These are phyloP conservation scores for Vanessa cardui DNA, from an alignment of 2,888 invertebrate species.

Conservation along the genomic window DNA sequence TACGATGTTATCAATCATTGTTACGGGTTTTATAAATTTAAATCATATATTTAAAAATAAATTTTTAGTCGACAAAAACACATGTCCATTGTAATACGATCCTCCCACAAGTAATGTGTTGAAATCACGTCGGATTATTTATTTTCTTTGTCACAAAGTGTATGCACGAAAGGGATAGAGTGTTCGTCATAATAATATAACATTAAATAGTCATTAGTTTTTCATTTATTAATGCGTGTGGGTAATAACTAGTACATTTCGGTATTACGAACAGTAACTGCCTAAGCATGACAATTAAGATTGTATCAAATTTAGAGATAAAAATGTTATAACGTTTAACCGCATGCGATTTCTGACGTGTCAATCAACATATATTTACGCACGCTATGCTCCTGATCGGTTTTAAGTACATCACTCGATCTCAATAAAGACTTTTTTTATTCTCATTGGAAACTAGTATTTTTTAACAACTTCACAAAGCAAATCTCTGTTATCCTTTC, in stretches of 20 bases:
- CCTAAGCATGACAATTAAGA: not conserved
- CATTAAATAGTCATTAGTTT: constrained; percentile 27
- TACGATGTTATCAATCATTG: not conserved
- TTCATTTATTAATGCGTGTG: constrained; percentile 9
- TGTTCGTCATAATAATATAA: constrained; percentile 2
- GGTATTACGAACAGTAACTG: not conserved
- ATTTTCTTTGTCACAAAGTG: not conserved
- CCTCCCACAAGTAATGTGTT: not conserved
- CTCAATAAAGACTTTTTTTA: no score
- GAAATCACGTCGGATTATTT: not conserved
- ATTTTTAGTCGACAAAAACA: not conserved
- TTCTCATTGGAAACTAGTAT: no score
- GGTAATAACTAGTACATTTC: constrained; percentile 1
- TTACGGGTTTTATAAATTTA: not conserved
- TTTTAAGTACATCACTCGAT: no score
- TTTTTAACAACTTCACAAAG: no score
- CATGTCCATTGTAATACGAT: not conserved
- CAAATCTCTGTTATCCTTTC: no score
- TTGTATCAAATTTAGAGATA: not conserved
- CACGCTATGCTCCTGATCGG: no score
- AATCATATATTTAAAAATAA: not conserved
- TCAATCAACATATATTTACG: no score
- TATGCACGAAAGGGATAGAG: not conserved
- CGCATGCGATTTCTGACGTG: no score
- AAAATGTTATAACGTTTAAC: not conserved